Base-by-base conservation (phyloP, 2,797 vertebrate species). In the Streptopelia turtur region DNA sequence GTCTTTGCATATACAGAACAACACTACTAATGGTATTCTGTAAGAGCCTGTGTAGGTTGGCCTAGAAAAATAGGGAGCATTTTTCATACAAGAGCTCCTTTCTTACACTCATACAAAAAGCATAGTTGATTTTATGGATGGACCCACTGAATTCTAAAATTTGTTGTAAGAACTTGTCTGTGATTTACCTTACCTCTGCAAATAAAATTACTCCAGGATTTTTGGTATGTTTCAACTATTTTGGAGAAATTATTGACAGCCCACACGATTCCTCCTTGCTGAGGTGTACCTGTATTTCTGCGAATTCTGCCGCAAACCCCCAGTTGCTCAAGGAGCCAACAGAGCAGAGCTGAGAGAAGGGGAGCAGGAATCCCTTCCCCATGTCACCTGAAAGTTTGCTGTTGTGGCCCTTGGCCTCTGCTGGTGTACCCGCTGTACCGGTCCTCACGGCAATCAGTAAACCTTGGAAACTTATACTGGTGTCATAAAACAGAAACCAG, bases 1-100 rank as follows among this genome's bases (percentile, higher is more conserved):
- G 98, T 96, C 97, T 97, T 98, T 97, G 97, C 97, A 96, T 95
- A 94, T 95, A 95, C 93, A 97, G 78, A 92, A 95, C 87, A 93
- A 69, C 83, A 74, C 82, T 94, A 92, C n/a, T 84, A 93, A 94
- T 94, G 92, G 82, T 75, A 81, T 41, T 96, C 89, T 94, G 79
- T 76, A 77, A 94, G 77, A 91, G 50, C 7, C 11, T 76, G 18
- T 23, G 71, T 59, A 72, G 77, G 66, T 59, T 41, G 3, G 55
- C 31, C 11, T 45, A 80, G 76, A 50, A 35, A 45, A 94, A 87
- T 21, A 35, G 11, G 49, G 24, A 81, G 64, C 57, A 59, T 75
- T 91, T 90, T 81, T 87, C 84, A 90, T 68, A 69, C 21, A 21
- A 80, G 21, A 69, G 63, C 37, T 89, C n/a, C 43, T 23, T 72